phyloP scores from a whole-genome alignment of 2,888 invertebrate species.

The Tiliacea aurago region DNA sequence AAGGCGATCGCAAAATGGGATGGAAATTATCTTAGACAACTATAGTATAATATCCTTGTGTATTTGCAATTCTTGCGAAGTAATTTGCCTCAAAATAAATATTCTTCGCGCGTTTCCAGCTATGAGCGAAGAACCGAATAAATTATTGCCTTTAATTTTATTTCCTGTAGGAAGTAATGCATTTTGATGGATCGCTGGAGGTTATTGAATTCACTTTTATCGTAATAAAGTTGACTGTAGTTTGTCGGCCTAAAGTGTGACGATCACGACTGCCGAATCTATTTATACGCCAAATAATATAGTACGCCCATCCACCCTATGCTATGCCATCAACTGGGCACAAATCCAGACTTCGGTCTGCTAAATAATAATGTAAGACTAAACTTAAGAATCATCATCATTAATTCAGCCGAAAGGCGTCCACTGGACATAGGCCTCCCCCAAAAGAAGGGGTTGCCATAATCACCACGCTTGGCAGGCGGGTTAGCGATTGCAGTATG shows the following conservation, averaged over 20 bases:
- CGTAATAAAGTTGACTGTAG: constrained; percentile 4
- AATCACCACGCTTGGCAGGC: no score
- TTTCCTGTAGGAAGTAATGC: constrained; percentile 56
- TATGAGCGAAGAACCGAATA: constrained; percentile 54
- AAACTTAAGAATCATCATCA: no score
- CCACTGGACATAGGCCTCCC: no score
- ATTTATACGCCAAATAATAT: not conserved
- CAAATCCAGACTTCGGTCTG: no score
- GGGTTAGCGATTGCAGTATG: no score
- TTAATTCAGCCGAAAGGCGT: no score
- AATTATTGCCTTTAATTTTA: constrained; percentile 39
- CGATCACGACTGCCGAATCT: not conserved
- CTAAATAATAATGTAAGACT: not conserved
- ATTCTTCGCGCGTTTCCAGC: constrained; percentile 51
- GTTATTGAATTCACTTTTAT: constrained; percentile 50
- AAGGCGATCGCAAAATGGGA: constrained; percentile 76
- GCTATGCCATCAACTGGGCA: no score
- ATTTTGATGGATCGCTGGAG: constrained; percentile 54
- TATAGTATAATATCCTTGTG: constrained; percentile 29
- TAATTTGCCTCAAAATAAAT: constrained; percentile 43
- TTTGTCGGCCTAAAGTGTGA: constrained; percentile 9
- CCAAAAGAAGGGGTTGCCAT: no score
- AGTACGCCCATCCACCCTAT: no score
- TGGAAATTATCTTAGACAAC: constrained; percentile 63
- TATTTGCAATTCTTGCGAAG: constrained; percentile 11